Evolutionary conservation across 92 coral and sea anemone genomes (phyloP).

Genomic region (Hydrozoanthus gracilis): DNA sequence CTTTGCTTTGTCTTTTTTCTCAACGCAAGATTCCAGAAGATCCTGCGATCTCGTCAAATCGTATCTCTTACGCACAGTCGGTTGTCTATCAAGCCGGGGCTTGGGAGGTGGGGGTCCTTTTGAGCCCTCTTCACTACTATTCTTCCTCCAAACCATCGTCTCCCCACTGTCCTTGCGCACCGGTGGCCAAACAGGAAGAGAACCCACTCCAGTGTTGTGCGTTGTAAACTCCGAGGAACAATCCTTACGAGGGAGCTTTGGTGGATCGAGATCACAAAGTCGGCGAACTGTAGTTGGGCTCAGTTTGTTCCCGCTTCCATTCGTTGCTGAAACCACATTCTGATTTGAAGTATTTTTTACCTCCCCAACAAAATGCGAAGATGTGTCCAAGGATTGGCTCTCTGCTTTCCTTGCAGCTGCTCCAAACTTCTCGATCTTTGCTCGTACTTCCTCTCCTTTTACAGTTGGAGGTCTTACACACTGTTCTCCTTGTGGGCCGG

Average conservation of each 20-base stretch:
- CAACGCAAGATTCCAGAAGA: slow-evolving; percentile 29
- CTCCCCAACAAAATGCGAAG: slow-evolving; percentile 64
- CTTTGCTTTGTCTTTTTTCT: slow-evolving; percentile 47
- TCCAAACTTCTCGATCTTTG: slow-evolving; percentile 65
- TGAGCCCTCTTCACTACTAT: slow-evolving; percentile 7
- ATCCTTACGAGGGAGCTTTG: slow-evolving; percentile 61
- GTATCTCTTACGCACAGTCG: slow-evolving; percentile 81
- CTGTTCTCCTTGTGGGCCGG: slow-evolving; percentile 1
- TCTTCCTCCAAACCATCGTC: slow-evolving; percentile 36
- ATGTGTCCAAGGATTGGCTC: slow-evolving; percentile 42
- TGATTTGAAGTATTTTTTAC: slow-evolving; percentile 72
- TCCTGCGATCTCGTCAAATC: slow-evolving; percentile 57
- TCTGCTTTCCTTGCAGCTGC: slow-evolving; percentile 63
- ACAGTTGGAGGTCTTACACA: slow-evolving; percentile 31
- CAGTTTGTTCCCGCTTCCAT: slow-evolving; percentile 56
- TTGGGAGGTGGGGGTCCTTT: slow-evolving; percentile 78
- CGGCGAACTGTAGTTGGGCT: slow-evolving; percentile 95
- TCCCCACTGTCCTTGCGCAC: slow-evolving; percentile 71
- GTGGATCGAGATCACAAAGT: slow-evolving; percentile 79
- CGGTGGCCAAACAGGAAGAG: slow-evolving; percentile 69
- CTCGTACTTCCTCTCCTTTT: slow-evolving; percentile 48
- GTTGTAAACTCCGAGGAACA: slow-evolving; percentile 39
- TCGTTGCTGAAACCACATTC: slow-evolving; percentile 60
- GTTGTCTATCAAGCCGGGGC: slow-evolving; percentile 84
- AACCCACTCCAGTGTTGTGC: slow-evolving; percentile 36